Evolutionary conservation across 1,140 invertebrate species (phyloP).

Genomic region (Gryllus bimaculatus): DNA sequence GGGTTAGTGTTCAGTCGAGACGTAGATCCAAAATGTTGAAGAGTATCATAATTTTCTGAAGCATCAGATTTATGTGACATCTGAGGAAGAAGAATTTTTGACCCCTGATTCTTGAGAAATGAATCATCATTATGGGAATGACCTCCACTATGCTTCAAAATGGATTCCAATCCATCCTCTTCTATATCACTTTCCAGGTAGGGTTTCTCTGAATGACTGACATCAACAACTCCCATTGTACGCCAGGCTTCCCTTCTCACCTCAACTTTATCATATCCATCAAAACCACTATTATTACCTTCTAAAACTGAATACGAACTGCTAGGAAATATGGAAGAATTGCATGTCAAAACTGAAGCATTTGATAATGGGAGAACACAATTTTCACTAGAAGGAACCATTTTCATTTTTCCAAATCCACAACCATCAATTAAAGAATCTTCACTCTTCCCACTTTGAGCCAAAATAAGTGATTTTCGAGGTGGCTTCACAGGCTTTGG

Average conservation of each 20-base stretch:
- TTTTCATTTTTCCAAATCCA: constrained; percentile 12
- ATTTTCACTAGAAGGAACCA: not conserved
- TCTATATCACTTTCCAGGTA: constrained; percentile 20
- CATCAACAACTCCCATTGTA: constrained; percentile 60
- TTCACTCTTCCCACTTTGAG: not conserved
- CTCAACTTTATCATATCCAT: constrained; percentile 55
- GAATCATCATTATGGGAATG: not conserved
- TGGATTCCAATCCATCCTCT: constrained; percentile 26
- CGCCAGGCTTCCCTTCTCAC: constrained; percentile 64
- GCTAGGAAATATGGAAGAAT: not conserved
- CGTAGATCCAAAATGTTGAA: constrained; percentile 67
- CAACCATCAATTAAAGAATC: constrained; percentile 6
- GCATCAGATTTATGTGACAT: constrained; percentile 16
- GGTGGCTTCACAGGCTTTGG: constrained; percentile 21
- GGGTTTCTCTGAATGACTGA: constrained; percentile 49
- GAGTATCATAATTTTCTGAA: constrained; percentile 50
- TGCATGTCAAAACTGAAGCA: not conserved
- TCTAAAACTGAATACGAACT: not conserved
- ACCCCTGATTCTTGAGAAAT: not conserved
- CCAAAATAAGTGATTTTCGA: constrained; percentile 14
- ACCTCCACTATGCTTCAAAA: not conserved
- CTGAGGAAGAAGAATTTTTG: constrained; percentile 15
- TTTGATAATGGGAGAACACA: not conserved
- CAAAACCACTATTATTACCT: not conserved
- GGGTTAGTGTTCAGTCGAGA: constrained; percentile 54